phyloP scores from a whole-genome alignment of 2,113 vertebrate genomes.

The Sebastes fasciatus region DNA sequence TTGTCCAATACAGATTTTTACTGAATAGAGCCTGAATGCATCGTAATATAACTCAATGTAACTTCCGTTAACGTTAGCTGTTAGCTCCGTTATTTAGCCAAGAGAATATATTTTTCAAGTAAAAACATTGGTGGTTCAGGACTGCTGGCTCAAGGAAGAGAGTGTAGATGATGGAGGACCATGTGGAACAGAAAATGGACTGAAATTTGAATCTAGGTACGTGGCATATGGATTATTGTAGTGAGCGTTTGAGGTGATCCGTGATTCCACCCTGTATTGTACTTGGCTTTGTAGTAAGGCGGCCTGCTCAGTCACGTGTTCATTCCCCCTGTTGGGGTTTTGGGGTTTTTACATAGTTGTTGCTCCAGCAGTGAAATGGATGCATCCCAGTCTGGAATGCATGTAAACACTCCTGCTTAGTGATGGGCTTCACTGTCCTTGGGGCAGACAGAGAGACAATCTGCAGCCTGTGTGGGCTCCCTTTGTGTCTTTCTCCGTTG shows the following conservation, averaged over 20 bases:
- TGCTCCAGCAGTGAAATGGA: conserved; percentile 36
- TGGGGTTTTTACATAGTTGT: conserved; percentile 24
- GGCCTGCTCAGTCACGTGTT: conserved; percentile 21
- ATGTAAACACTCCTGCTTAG: conserved; percentile 60
- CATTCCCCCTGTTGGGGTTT: conserved; percentile 13
- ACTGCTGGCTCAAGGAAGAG: not conserved
- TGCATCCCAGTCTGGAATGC: conserved; percentile 63
- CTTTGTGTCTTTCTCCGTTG: conserved; percentile 67
- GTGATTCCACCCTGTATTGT: conserved; percentile 25
- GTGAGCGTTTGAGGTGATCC: not conserved
- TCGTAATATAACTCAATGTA: not conserved
- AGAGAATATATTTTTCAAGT: too few species aligned
- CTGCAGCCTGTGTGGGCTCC: conserved; percentile 76
- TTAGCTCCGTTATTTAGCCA: not conserved
- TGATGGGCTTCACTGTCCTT: conserved; percentile 53
- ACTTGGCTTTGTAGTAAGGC: conserved; percentile 16
- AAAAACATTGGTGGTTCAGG: not conserved
- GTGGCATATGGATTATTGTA: conserved; percentile 6
- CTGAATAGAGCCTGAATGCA: not conserved
- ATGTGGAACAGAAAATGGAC: not conserved
- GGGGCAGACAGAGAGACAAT: conserved; percentile 58
- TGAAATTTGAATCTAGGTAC: not conserved
- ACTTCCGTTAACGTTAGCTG: not conserved
- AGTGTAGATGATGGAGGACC: not conserved
- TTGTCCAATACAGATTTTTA: not conserved